Percentiles rank a stretch among this genome's conserved stretches.
Evolutionary conservation across 2,888 invertebrate genomes (phyloP).

Genomic region (Pilophorus perplexus): DNA sequence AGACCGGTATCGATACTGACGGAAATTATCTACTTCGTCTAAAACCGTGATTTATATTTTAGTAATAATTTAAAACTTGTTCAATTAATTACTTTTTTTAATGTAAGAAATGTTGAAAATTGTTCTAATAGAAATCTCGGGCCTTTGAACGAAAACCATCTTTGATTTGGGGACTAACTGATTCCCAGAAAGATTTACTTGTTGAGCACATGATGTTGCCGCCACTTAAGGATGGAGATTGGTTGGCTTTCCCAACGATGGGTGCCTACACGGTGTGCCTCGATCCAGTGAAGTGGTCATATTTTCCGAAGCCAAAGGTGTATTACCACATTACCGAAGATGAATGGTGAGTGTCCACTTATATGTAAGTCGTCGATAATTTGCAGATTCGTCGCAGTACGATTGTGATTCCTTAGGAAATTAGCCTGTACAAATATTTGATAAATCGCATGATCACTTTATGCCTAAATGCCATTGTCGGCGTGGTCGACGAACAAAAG

Average conservation of each 20-base stretch:
- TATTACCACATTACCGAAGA: neutral
- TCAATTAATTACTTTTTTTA: no score
- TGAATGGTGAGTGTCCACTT: neutral
- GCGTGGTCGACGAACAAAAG: no score
- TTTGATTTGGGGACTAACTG: constrained; percentile 25
- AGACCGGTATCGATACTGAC: no score
- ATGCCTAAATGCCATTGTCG: no score
- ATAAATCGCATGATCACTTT: no score
- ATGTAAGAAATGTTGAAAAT: no score
- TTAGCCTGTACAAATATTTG: no score
- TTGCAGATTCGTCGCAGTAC: no score
- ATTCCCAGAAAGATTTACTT: constrained; percentile 12
- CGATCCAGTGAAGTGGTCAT: neutral
- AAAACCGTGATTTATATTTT: no score
- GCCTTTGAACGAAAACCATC: neutral
- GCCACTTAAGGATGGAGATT: constrained; percentile 22
- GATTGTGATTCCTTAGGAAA: no score
- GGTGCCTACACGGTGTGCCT: constrained; percentile 33
- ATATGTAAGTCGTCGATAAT: neutral
- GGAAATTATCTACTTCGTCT: no score
- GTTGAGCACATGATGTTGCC: constrained; percentile 22
- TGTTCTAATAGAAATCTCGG: constrained; percentile 3
- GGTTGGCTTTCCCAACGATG: constrained; percentile 26
- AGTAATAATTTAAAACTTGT: no score
- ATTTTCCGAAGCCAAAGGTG: neutral